A percentile compares a stretch with the other conserved stretches of the same genome.
These are phyloP conservation scores for Columbina picui DNA, from an alignment of 2,113 vertebrate genomes.

Conservation along the genomic window DNA sequence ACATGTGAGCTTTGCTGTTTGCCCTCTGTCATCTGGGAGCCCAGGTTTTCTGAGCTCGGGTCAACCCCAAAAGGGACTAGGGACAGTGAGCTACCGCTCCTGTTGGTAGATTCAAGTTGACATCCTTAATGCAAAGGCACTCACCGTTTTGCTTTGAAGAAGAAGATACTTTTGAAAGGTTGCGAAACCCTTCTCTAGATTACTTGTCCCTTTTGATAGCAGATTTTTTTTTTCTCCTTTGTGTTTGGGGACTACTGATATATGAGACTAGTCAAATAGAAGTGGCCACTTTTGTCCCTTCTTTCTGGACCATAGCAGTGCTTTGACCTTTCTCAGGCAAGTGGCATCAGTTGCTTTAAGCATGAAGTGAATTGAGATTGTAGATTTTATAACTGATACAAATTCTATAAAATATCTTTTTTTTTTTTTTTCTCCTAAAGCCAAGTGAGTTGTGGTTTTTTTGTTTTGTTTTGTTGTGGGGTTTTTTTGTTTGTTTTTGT, in stretches of 20 bases:
- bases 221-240: neutral
- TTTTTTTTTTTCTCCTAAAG: neutral
- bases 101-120: neutral
- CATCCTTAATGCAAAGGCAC: neutral
- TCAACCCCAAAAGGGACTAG: neutral
- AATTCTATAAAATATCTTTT: neutral
- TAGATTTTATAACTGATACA: neutral
- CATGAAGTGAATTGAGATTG: neutral
- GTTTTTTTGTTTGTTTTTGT: too few species aligned
- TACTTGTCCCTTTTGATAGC: neutral
- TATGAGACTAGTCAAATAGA: neutral
- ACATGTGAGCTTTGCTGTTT: neutral
- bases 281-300: neutral
- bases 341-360: neutral
- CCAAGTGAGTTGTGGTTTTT: neutral
- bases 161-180: neutral
- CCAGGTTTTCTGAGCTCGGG: accelerated
- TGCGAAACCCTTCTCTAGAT: neutral
- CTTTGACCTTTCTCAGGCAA: neutral
- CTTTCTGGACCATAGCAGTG: neutral
- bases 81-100: neutral
- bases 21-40: accelerated
- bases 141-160: neutral
- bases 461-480: too few species aligned
- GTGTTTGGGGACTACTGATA: neutral